These are phyloP conservation scores for Carassius carassius DNA, from an alignment of 2,113 vertebrate genomes.

Conservation along the genomic window DNA sequence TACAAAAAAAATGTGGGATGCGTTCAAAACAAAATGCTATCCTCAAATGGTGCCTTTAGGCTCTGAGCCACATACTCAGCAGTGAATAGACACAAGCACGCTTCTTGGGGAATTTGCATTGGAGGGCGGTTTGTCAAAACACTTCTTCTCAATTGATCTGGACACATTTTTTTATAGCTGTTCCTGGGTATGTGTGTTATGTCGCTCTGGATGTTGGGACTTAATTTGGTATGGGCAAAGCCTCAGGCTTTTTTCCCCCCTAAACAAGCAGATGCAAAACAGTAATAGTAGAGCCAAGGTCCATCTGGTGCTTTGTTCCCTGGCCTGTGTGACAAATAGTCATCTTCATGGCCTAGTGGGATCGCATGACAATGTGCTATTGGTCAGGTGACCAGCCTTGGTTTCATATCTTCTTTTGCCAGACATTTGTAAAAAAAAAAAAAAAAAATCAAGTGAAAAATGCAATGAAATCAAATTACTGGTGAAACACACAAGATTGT, in stretches of 20 bases:
- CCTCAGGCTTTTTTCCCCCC: conserved; percentile 7
- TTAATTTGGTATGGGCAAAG: conserved; percentile 5
- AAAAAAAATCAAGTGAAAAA: background rate
- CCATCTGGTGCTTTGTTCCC: conserved; percentile 18
- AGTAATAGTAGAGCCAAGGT: conserved; percentile 25
- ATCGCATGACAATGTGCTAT: background rate
- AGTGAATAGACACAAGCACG: conserved; percentile 18
- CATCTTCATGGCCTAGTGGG: background rate
- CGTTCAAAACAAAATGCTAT: conserved; percentile 33
- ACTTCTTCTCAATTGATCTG: conserved; percentile 35
- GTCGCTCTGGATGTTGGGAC: conserved; percentile 3
- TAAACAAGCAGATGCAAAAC: background rate
- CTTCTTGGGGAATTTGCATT: conserved; percentile 43
- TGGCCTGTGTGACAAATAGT: conserved; percentile 18
- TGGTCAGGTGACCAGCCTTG: conserved; percentile 5
- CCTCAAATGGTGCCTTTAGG: conserved; percentile 44
- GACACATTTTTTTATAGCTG: conserved; percentile 41
- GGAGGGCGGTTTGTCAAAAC: conserved; percentile 24
- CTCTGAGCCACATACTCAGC: conserved; percentile 30
- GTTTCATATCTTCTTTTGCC: background rate
- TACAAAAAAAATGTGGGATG: conserved; percentile 30
- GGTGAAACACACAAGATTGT: background rate
- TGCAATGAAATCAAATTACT: background rate
- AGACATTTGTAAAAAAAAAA: background rate
- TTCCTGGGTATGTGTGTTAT: conserved; percentile 14